phyloP scores from a whole-genome alignment of 2,113 vertebrate genomes.

The Motacilla alba region DNA sequence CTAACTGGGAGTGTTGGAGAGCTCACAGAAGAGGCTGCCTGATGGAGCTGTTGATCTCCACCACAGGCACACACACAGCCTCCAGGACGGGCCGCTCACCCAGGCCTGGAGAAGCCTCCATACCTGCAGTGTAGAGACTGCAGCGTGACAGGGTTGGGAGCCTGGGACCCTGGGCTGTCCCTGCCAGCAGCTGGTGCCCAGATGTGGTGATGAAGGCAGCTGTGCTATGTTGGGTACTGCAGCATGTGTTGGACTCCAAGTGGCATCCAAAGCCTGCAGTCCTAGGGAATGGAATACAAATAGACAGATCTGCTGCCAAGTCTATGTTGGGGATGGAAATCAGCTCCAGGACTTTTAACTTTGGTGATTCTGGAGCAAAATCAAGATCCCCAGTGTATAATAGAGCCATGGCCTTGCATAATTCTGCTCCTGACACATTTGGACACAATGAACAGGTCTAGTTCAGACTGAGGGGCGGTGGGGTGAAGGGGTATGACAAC shows the following conservation, averaged over 20 bases:
- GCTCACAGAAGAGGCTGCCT: background rate
- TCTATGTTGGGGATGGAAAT: background rate
- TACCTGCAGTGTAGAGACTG: background rate
- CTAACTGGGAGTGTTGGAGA: background rate
- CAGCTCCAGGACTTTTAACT: background rate
- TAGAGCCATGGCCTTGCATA: background rate
- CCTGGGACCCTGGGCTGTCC: background rate
- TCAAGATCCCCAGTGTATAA: background rate
- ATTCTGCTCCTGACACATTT: background rate
- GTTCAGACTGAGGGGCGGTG: background rate
- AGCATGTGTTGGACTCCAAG: background rate
- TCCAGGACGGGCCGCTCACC: background rate
- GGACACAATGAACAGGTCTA: background rate
- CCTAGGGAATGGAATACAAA: background rate
- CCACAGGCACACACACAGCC: background rate
- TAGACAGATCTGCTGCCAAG: background rate
- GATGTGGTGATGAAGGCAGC: background rate
- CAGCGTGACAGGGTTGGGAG: fast-evolving
- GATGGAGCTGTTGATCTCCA: background rate
- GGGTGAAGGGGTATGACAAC: background rate
- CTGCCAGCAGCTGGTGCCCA: background rate
- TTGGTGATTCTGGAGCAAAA: background rate
- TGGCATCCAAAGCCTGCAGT: background rate
- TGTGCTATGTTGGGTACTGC: background rate
- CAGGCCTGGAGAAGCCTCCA: background rate